A percentile compares a stretch with the other conserved stretches of the same genome.
Conservation (phyloP, 2,888 invertebrate species). For the Pinctada fucata region DNA sequence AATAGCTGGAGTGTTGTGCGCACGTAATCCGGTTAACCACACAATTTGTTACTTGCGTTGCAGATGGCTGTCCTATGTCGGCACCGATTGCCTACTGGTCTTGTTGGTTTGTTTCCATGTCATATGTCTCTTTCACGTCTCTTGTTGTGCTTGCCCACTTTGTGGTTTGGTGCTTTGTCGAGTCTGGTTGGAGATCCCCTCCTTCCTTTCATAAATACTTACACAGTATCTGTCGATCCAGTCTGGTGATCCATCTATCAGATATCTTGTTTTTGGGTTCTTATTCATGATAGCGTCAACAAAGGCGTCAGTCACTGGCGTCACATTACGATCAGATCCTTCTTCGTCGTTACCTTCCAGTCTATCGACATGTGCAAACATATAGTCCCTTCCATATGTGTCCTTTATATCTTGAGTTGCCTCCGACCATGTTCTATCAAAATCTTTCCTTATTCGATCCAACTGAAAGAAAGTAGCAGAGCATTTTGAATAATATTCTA, state of each 20-base stretch:
- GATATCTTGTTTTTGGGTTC: conserved; percentile 44
- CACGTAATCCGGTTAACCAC: too few relatives aligned
- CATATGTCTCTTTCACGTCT: too few relatives aligned
- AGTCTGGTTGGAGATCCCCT: too few relatives aligned
- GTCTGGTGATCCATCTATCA: conserved; percentile 45
- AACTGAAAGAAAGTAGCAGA: conserved; percentile 40
- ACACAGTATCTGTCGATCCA: conserved; percentile 47
- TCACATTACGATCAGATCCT: conserved; percentile 35
- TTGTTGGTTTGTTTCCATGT: too few relatives aligned
- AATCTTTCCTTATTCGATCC: conserved; percentile 46
- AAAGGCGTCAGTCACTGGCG: conserved; percentile 46
- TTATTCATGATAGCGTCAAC: conserved; percentile 43
- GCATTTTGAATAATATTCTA: background rate
- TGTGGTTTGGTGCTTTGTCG: too few relatives aligned
- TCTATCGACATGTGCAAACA: conserved; percentile 44
- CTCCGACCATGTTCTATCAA: conserved; percentile 53
- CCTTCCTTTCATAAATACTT: conserved; percentile 14
- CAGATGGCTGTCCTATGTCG: too few relatives aligned
- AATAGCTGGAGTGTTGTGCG: too few relatives aligned
- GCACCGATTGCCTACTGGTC: too few relatives aligned
- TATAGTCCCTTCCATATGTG: conserved; percentile 56
- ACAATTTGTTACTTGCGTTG: too few relatives aligned
- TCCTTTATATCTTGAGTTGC: conserved; percentile 55
- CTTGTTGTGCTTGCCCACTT: too few relatives aligned
- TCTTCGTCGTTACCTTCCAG: conserved; percentile 41